A percentile compares a stretch with the other conserved stretches of the same genome.
phyloP scores from a whole-genome alignment of 2,797 vertebrate genomes.

The Pterois miles region DNA sequence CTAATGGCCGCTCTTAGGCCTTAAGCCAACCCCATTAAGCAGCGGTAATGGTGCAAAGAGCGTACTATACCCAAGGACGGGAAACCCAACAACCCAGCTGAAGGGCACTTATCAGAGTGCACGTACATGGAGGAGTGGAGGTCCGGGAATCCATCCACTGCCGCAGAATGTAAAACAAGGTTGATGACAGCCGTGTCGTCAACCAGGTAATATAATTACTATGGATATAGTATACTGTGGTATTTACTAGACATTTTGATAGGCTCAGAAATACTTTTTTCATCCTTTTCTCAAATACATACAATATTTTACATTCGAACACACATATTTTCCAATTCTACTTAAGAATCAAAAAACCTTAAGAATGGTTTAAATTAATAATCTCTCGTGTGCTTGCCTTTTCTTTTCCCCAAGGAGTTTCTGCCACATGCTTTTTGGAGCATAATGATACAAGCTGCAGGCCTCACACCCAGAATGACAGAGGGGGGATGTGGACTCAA shows the following conservation, averaged over 20 bases:
- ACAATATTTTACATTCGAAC: constrained; percentile 18
- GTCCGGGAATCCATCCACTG: constrained; percentile 38
- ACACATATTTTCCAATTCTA: constrained; percentile 7
- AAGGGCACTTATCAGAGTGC: constrained; percentile 57
- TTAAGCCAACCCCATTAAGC: constrained; percentile 49
- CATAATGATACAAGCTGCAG: constrained; percentile 57
- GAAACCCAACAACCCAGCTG: constrained; percentile 42
- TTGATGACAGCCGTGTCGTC: constrained; percentile 5
- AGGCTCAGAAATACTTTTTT: background rate
- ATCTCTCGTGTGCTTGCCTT: constrained; percentile 41
- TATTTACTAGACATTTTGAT: background rate
- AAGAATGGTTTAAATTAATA: constrained; percentile 68
- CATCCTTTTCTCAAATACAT: background rate
- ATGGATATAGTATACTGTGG: background rate
- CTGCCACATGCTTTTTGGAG: constrained; percentile 71
- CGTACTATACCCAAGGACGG: constrained; percentile 23
- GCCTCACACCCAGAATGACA: constrained; percentile 16
- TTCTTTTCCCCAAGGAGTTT: constrained; percentile 39
- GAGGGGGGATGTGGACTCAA: constrained; percentile 12
- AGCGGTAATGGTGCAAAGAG: constrained; percentile 57
- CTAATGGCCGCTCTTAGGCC: constrained; percentile 64
- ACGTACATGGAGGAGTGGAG: constrained; percentile 18
- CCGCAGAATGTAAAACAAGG: background rate
- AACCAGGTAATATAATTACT: constrained; percentile 9
- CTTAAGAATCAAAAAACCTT: constrained; percentile 29